Evolutionary conservation across 2,888 invertebrate species (phyloP), one percentile per base, ranked within the genome.

Genomic region (Synergus japonicus): DNA sequence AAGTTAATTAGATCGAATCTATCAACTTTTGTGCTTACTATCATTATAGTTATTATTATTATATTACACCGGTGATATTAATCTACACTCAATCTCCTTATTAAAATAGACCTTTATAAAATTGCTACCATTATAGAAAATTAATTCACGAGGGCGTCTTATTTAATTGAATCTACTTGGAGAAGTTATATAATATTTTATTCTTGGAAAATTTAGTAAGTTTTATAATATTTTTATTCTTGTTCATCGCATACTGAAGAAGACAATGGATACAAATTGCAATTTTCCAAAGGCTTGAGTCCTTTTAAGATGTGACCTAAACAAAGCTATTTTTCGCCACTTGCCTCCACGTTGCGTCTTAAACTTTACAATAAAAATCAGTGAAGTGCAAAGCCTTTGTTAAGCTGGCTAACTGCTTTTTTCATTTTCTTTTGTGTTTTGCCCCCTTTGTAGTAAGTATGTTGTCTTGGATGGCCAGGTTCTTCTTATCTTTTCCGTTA

Each of bases 1-100:
- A 54, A 73, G 37, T 73, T 73, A 73, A 73, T 73, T 73, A 54
- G 54, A 54, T 73, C 54, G 15, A 54, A 73, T 73, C 49, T 29
- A 37, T 29, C 29, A 10, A 49, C 29, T 49, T 69, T 46, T 22
- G 69, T 49, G 49, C 49, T n/a, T 49, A 69, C 29, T 15, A 49
- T 10, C 49, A 69, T 73, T 54, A 54, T 37, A 46, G 15, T 67
- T 8, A 18, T 46, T 46, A 46, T 46, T 46, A 46, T 12, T 46
- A 29, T 46, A 46, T 9, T 9, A 37, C 37, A 73, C 54, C 29
- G n/a, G 49, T 73, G 37, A 73, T 46, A 44, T 15, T 49, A 13
- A 69, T 73, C 69, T 37, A n/a, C 54, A 37, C 69, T 69, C 49
- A 49, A 49, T 49, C 46, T 49, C 10, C 22, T 73, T 49, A 73